A percentile compares a stretch with the other conserved stretches of the same genome.
Conservation (phyloP, 1,140 invertebrate species). For the Eriosoma lanigerum region DNA sequence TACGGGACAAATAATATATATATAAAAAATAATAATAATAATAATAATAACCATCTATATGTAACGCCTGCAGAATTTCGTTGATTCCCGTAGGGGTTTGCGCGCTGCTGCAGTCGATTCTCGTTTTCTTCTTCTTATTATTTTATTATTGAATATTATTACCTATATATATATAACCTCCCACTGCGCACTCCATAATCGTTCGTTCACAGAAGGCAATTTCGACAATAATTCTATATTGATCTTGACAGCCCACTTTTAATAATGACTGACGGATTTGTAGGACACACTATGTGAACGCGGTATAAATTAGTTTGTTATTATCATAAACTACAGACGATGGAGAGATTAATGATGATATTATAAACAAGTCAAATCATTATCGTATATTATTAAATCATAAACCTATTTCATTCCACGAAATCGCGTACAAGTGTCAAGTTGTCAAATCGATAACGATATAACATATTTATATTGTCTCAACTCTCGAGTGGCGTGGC, state of each 20-base stretch:
- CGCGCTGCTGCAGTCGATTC: background rate
- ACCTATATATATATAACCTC: no score
- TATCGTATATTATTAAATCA: background rate
- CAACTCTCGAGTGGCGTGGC: background rate
- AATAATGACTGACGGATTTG: slow-evolving; percentile 8
- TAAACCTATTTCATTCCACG: background rate
- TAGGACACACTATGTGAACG: background rate
- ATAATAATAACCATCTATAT: no score
- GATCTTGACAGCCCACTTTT: slow-evolving; percentile 24
- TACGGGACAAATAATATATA: no score
- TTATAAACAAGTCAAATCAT: background rate
- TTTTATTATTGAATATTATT: background rate
- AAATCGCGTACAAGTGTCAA: background rate
- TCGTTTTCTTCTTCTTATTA: background rate
- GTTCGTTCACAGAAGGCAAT: background rate
- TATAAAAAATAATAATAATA: no score
- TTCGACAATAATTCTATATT: background rate
- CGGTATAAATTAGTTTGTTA: slow-evolving; percentile 5
- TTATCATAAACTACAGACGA: background rate
- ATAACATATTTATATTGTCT: background rate
- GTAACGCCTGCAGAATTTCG: background rate
- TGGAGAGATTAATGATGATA: background rate
- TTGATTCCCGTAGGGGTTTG: slow-evolving; percentile 8
- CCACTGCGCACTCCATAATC: background rate
- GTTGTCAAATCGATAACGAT: background rate